phyloP scores from a whole-genome alignment of 2,113 vertebrate genomes.

The Microtus pennsylvanicus region DNA sequence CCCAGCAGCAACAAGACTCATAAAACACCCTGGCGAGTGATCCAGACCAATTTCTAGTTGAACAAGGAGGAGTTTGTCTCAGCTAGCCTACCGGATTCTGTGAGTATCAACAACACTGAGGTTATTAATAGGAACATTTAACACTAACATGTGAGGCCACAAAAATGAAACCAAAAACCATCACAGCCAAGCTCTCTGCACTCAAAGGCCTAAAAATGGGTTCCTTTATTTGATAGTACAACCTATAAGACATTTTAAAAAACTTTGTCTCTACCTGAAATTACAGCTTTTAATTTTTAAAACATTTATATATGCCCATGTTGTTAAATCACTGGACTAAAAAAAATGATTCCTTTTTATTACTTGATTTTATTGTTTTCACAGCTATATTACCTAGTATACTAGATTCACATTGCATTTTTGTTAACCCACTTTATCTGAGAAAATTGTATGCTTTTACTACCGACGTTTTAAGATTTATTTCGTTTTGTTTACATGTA shows the following conservation, averaged over 20 bases:
- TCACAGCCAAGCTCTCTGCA: neutral
- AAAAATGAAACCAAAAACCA: neutral
- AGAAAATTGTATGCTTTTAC: neutral
- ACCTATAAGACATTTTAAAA: neutral
- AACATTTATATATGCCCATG: neutral
- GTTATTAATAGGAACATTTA: neutral
- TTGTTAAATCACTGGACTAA: neutral
- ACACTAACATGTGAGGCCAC: neutral
- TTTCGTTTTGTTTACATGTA: neutral
- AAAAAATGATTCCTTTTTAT: neutral
- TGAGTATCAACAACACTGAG: neutral
- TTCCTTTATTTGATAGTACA: neutral
- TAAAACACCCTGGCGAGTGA: neutral
- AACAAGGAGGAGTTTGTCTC: neutral
- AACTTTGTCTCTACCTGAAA: neutral
- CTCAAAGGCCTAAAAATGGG: neutral
- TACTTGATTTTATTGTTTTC: neutral
- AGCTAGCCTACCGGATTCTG: neutral
- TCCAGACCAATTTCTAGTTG: neutral
- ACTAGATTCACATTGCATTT: neutral
- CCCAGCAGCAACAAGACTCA: neutral
- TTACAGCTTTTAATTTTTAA: neutral
- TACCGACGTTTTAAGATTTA: neutral
- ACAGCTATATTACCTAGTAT: neutral
- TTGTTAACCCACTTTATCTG: neutral